Evolutionary conservation across 2,797 vertebrate genomes (phyloP).

Genomic region (Rachycentron canadum): DNA sequence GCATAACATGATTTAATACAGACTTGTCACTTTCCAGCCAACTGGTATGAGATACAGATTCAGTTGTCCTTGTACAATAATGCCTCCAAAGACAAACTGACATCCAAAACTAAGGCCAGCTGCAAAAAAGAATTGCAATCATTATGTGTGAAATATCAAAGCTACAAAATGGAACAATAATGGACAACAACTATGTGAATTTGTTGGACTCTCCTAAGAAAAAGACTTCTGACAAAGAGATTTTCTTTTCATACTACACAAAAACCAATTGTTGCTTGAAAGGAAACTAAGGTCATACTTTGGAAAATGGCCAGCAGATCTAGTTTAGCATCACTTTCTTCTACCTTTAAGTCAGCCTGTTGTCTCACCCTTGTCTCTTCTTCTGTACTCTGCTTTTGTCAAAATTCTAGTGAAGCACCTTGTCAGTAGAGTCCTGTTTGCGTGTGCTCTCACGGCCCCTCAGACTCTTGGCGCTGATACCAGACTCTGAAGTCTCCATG

Average conservation of each 20-base stretch:
- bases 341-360: constrained; percentile 62
- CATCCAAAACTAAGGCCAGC: not conserved
- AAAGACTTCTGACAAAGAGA: constrained; percentile 8
- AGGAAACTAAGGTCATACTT: constrained; percentile 40
- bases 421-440: constrained; percentile 96
- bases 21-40: not conserved
- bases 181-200: not conserved
- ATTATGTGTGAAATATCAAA: not conserved
- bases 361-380: constrained; percentile 67
- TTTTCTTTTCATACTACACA: not conserved
- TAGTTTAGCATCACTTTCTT: constrained; percentile 51
- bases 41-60: not conserved
- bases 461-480: constrained; percentile 98
- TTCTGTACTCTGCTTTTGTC: constrained; percentile 70
- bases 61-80: not conserved
- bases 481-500: constrained; percentile 93
- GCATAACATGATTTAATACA: constrained; percentile 17
- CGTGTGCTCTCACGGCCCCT: constrained; percentile 95
- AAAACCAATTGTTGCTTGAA: constrained; percentile 18
- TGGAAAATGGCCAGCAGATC: constrained; percentile 56
- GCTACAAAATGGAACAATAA: not conserved
- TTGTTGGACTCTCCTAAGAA: not conserved
- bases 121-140: not conserved
- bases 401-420: constrained; percentile 87
- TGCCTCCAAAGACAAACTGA: not conserved